Evolutionary conservation across 2,113 vertebrate genomes (phyloP).

Genomic region (Planiliza haematocheilus): DNA sequence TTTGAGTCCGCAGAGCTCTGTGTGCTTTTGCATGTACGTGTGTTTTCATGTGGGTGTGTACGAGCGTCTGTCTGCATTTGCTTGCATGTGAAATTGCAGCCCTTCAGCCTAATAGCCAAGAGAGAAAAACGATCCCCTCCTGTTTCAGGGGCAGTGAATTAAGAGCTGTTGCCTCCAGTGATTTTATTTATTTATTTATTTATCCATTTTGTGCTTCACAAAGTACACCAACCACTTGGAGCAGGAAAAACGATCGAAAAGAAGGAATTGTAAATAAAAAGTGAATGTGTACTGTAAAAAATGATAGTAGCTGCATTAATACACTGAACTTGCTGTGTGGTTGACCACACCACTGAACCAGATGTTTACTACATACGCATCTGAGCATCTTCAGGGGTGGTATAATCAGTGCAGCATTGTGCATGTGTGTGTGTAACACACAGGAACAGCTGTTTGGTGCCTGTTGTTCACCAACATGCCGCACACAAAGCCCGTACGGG

Average conservation of each 20-base stretch:
- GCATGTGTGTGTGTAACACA: background rate
- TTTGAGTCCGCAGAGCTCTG: constrained; percentile 28
- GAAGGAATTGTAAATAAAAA: constrained; percentile 16
- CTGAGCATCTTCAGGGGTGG: constrained; percentile 19
- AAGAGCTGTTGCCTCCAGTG: constrained; percentile 18
- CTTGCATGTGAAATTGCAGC: constrained; percentile 40
- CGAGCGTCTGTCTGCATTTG: constrained; percentile 24
- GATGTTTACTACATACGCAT: constrained; percentile 20
- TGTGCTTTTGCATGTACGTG: constrained; percentile 8
- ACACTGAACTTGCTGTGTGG: background rate
- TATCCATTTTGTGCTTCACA: constrained; percentile 28
- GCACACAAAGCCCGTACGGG: background rate
- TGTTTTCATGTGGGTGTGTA: constrained; percentile 13
- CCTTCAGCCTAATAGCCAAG: constrained; percentile 47
- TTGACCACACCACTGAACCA: constrained; percentile 10
- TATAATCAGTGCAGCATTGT: constrained; percentile 9
- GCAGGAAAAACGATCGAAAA: constrained; percentile 10
- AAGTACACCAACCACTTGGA: constrained; percentile 9
- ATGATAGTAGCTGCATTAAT: constrained; percentile 33
- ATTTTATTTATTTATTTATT: background rate
- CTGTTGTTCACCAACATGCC: background rate
- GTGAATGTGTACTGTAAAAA: constrained; percentile 22
- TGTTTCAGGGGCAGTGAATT: constrained; percentile 40
- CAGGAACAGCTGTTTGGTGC: constrained; percentile 14
- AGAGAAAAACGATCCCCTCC: constrained; percentile 50